Evolutionary conservation across 2,888 invertebrate species (phyloP).

Genomic region (Leptopilina syphax): DNA sequence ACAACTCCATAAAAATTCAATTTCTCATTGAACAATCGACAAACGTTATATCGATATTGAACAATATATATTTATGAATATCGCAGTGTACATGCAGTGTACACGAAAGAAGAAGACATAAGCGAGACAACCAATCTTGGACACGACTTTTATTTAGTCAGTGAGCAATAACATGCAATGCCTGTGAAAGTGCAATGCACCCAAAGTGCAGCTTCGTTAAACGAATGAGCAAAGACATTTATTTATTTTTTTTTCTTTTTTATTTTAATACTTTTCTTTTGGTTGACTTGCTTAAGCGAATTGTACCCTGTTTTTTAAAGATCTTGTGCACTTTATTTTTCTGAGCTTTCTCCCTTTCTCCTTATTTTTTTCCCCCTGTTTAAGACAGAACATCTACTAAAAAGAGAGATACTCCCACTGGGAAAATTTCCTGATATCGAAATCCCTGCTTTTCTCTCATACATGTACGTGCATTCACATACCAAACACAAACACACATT

Average conservation of each 20-base stretch:
- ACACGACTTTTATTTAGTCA: conserved; percentile 56
- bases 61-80: background rate
- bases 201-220: conserved; percentile 54
- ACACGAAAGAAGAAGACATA: conserved; percentile 57
- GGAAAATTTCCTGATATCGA: conserved; percentile 31
- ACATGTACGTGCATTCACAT: no score
- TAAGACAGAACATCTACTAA: conserved; percentile 51
- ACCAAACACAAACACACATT: conserved; percentile 42
- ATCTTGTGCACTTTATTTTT: conserved; percentile 52
- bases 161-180: conserved; percentile 62
- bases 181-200: conserved; percentile 52
- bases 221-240: conserved; percentile 57
- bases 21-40: conserved; percentile 26
- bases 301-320: conserved; percentile 51
- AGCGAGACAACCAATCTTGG: conserved; percentile 63
- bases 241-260: conserved; percentile 43
- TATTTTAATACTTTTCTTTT: conserved; percentile 41
- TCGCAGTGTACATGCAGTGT: conserved; percentile 33
- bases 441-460: conserved; percentile 48
- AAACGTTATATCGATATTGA: no score
- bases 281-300: conserved; percentile 54
- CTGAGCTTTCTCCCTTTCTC: conserved; percentile 39
- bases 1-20: conserved; percentile 31
- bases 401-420: conserved; percentile 10
- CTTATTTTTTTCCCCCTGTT: conserved; percentile 44